Evolutionary conservation across 2,888 invertebrate genomes (phyloP), one percentile per base, ranked within the genome.

Genomic region (Tenthredo mesomela): DNA sequence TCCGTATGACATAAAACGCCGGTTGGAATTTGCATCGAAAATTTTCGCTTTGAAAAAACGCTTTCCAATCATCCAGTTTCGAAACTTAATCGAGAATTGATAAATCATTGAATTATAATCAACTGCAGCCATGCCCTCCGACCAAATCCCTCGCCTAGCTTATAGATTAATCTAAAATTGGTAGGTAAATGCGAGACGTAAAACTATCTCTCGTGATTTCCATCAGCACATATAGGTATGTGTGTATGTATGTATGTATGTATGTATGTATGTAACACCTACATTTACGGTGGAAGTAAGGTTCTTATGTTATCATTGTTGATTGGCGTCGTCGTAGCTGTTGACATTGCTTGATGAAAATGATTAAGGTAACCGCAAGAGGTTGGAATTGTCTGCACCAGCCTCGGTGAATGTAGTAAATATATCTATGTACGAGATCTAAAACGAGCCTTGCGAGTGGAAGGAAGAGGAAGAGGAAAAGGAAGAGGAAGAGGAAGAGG

Each of bases 331-430:
- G 77, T 37, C 3, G 80, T 61, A 15, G 58, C 58, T 80, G 80
- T 61, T 80, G 80, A 80, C 80, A 50, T 29, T 80, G 40, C 58
- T 40, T 80, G 80, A 80, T 80, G 80, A 80, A 80, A 80, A 80
- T 80, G 37, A 61, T 80, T 61, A 80, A 58, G 61, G 80, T 50
- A 40, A 77, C 77, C 77, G 77, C 77, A 77, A 77, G 40, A 77
- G 37, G 37, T 77, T 77, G 77, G 77, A 29, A 77, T 77, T 77
- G 77, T 77, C 77, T 43, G 40, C 40, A 73, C n/a, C 43, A 43
- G 40, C 21, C 71, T 21, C 50, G 67, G 29, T 67, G 15, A 15
- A 33, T 67, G 67, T 33, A 33, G 61, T 40, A 40, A 29, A 40
- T 61, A 40, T 80, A 33, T 15, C 10, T 40, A 40, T 33, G 40